phyloP scores from a whole-genome alignment of 2,113 vertebrate genomes.

The Mola mola region DNA sequence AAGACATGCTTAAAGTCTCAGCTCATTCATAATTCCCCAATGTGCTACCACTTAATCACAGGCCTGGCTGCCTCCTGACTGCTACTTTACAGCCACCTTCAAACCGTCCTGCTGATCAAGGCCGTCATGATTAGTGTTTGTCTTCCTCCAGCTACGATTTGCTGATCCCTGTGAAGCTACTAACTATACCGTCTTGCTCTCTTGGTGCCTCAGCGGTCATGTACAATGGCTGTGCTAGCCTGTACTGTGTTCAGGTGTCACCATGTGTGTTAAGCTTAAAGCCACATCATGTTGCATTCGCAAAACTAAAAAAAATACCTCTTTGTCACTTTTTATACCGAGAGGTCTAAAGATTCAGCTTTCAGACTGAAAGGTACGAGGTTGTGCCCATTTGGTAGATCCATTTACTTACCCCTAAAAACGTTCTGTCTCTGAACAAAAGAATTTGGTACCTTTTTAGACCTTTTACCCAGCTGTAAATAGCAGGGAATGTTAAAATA shows the following conservation, averaged over 20 bases:
- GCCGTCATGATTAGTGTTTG: constrained; percentile 57
- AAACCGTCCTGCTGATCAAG: constrained; percentile 57
- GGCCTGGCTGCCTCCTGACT: constrained; percentile 19
- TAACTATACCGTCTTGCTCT: constrained; percentile 63
- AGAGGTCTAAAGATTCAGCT: constrained; percentile 28
- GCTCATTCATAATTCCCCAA: constrained; percentile 61
- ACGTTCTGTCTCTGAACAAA: no score
- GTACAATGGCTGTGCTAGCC: constrained; percentile 25
- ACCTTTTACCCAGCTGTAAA: constrained; percentile 25
- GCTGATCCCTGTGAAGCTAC: constrained; percentile 57
- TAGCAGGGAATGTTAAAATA: constrained; percentile 33
- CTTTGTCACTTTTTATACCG: no score
- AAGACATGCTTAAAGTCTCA: constrained; percentile 23
- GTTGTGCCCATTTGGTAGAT: not conserved
- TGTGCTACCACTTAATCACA: constrained; percentile 62
- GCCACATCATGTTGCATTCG: not conserved
- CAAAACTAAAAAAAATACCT: constrained; percentile 4
- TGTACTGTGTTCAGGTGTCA: constrained; percentile 29
- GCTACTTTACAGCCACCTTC: constrained; percentile 51
- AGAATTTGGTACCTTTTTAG: constrained; percentile 23
- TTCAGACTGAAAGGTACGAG: constrained; percentile 33
- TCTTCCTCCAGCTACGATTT: constrained; percentile 28
- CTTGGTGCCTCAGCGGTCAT: constrained; percentile 37
- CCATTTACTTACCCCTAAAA: constrained; percentile 18
- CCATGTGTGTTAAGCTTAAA: constrained; percentile 1